phyloP scores from a whole-genome alignment of 2,113 vertebrate genomes.

The Microcebus lehilahytsara region DNA sequence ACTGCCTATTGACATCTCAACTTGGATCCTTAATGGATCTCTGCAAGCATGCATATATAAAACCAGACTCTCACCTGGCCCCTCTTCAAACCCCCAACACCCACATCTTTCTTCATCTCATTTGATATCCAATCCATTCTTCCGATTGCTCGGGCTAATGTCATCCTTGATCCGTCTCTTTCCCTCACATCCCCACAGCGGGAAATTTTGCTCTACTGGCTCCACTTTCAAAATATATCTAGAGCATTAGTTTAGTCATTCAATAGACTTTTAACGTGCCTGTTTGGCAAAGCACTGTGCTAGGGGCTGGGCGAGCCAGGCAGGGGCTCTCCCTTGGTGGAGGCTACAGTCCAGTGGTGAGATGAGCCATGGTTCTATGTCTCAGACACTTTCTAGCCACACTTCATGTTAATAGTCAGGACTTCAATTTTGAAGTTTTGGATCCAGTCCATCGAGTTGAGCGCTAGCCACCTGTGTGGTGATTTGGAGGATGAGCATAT shows the following conservation, averaged over 20 bases:
- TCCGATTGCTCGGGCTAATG: too few relatives aligned
- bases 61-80: neutral
- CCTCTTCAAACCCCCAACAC: neutral
- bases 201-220: too few relatives aligned
- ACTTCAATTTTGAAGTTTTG: neutral
- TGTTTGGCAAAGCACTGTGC: neutral
- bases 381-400: neutral
- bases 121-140: too few relatives aligned
- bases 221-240: too few relatives aligned
- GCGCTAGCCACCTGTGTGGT: neutral
- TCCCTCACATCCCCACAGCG: too few relatives aligned
- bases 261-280: neutral
- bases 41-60: neutral
- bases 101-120: too few relatives aligned
- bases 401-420: neutral
- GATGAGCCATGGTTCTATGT: neutral
- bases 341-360: neutral
- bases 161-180: too few relatives aligned
- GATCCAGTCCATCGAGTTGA: neutral
- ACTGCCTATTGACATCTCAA: neutral
- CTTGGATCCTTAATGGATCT: neutral
- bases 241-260: too few relatives aligned
- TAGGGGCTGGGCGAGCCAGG: neutral
- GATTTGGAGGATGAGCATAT: neutral
- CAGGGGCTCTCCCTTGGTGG: neutral